Evolutionary conservation across 2,888 invertebrate species (phyloP).

Genomic region (Graphium colonna): DNA sequence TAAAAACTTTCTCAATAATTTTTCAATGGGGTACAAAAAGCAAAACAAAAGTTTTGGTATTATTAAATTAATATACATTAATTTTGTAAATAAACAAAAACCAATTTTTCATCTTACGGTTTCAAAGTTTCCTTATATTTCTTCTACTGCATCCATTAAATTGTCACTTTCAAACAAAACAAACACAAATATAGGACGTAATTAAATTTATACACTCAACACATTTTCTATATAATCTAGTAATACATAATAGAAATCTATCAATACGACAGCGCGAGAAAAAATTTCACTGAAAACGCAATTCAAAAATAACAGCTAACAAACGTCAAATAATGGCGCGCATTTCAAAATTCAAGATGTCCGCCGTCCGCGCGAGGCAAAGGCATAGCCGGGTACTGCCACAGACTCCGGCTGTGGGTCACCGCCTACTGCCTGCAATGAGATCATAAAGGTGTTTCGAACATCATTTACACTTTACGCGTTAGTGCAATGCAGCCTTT

Average conservation of each 20-base stretch:
- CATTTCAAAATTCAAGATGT: slow-evolving; percentile 33
- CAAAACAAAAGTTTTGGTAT: too few species aligned
- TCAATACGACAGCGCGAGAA: neutral
- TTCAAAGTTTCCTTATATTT: slow-evolving; percentile 34
- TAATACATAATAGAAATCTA: neutral
- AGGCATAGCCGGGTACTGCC: slow-evolving; percentile 52
- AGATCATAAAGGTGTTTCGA: slow-evolving; percentile 67
- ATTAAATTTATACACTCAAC: neutral
- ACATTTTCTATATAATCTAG: slow-evolving; percentile 1
- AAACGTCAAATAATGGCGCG: slow-evolving; percentile 32
- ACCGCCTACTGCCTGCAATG: slow-evolving; percentile 68
- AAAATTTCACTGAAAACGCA: slow-evolving; percentile 14
- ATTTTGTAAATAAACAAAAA: too few species aligned
- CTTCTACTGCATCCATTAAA: slow-evolving; percentile 45
- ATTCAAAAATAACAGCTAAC: slow-evolving; percentile 18
- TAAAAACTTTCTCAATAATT: too few species aligned
- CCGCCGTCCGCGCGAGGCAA: slow-evolving; percentile 38
- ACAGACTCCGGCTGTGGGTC: slow-evolving; percentile 55
- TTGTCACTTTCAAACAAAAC: slow-evolving; percentile 32
- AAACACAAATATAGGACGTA: neutral
- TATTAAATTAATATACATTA: too few species aligned
- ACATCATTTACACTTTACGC: slow-evolving; percentile 63
- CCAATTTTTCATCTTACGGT: too few species aligned
- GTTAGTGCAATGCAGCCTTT: slow-evolving; percentile 42
- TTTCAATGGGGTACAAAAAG: too few species aligned